Evolutionary conservation across 37 sponge, comb jelly and placozoan species (phyloP).

Genomic region (Hormiphora californensis): DNA sequence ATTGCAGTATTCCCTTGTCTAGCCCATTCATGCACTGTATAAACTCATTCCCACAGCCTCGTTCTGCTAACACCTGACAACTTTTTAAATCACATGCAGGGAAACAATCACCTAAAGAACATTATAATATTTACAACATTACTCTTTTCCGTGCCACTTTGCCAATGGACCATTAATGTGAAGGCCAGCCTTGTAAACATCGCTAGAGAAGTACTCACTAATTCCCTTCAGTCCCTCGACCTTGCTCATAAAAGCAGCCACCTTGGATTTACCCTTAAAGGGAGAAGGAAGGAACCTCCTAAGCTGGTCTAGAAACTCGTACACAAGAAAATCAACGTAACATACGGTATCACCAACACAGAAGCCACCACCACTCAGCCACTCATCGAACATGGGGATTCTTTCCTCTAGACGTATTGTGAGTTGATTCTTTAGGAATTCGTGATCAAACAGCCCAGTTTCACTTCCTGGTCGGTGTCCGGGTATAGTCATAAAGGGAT

Average conservation of each 20-base stretch:
- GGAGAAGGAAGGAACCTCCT: not conserved
- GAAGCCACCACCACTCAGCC: not conserved
- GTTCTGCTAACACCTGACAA: no score
- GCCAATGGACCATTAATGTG: constrained; percentile 5
- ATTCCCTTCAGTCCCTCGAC: not conserved
- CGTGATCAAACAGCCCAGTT: constrained; percentile 12
- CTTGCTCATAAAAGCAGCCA: not conserved
- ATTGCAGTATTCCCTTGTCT: no score
- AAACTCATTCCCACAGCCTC: no score
- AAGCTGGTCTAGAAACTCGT: constrained; percentile 27
- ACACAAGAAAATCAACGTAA: constrained; percentile 41
- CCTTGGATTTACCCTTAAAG: not conserved
- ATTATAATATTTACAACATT: not conserved
- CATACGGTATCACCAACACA: not conserved
- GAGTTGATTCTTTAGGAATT: not conserved
- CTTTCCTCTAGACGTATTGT: not conserved
- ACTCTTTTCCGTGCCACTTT: constrained; percentile 7
- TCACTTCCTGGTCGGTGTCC: constrained; percentile 3
- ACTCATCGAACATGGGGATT: not conserved
- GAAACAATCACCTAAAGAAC: not conserved
- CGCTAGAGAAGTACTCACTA: not conserved
- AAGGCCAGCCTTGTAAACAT: not conserved
- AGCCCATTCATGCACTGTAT: no score
- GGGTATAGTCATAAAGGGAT: not conserved
- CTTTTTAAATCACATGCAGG: not conserved